Evolutionary conservation across 2,888 invertebrate genomes (phyloP).

Genomic region (Dasysyrphus albostriatus): DNA sequence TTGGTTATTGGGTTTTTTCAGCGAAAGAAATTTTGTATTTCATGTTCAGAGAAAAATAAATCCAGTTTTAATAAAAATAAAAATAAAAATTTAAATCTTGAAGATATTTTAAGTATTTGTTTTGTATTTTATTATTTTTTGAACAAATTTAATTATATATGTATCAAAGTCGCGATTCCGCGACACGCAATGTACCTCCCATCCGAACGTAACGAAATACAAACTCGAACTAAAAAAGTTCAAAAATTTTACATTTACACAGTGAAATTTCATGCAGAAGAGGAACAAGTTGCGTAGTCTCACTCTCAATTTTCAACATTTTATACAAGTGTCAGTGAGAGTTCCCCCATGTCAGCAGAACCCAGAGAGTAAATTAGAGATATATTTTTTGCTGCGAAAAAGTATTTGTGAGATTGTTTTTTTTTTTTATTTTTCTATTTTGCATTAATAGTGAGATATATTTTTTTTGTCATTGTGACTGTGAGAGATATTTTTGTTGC

Average conservation of each 20-base stretch:
- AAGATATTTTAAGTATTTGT: slow-evolving; percentile 9
- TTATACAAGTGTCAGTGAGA: slow-evolving; percentile 13
- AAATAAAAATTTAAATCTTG: background rate
- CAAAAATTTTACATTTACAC: slow-evolving; percentile 31
- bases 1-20: background rate
- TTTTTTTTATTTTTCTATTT: background rate
- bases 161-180: slow-evolving; percentile 78
- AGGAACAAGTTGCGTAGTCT: slow-evolving; percentile 61
- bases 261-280: slow-evolving; percentile 33
- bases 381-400: slow-evolving; percentile 4
- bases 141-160: slow-evolving; percentile 57
- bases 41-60: background rate
- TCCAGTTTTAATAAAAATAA: slow-evolving; percentile 23
- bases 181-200: slow-evolving; percentile 78
- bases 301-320: slow-evolving; percentile 12
- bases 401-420: slow-evolving; percentile 50
- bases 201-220: slow-evolving; percentile 83
- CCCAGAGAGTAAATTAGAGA: slow-evolving; percentile 30
- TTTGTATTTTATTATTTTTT: background rate
- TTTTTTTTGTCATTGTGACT: slow-evolving; percentile 26
- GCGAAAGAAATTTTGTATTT: background rate
- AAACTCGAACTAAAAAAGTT: slow-evolving; percentile 82
- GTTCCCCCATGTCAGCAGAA: background rate
- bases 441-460: slow-evolving; percentile 17
- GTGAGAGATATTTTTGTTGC: slow-evolving; percentile 37